Evolutionary conservation across 2,113 vertebrate genomes (phyloP).

Genomic region (Pteronura brasiliensis): DNA sequence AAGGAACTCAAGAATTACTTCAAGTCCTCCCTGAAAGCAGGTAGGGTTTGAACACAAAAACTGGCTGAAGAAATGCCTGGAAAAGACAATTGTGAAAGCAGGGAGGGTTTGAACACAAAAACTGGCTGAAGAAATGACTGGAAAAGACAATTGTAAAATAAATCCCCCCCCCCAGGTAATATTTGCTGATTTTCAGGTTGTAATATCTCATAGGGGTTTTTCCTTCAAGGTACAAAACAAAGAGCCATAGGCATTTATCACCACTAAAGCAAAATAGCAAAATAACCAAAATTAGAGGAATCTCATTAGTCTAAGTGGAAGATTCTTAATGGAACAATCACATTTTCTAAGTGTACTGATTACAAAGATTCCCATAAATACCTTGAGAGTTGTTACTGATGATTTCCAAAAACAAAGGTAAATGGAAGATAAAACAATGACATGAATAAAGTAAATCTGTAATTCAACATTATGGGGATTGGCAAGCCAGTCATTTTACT

Average conservation of each 20-base stretch:
- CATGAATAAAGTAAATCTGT: neutral
- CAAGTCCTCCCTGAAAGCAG: neutral
- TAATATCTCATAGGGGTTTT: neutral
- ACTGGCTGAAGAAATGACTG: neutral
- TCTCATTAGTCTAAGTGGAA: neutral
- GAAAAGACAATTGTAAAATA: neutral
- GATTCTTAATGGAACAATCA: neutral
- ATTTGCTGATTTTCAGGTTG: neutral
- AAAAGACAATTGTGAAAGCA: neutral
- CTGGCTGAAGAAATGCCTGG: neutral
- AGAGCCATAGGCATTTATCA: neutral
- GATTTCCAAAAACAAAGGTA: neutral
- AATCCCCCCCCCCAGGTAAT: neutral
- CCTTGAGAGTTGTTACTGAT: neutral
- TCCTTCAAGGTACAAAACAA: conserved; percentile 14
- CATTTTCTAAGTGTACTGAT: neutral
- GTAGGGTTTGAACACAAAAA: neutral
- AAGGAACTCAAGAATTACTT: neutral
- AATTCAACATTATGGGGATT: neutral
- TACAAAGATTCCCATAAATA: neutral
- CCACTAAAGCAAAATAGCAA: neutral
- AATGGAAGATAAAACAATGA: neutral
- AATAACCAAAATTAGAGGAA: neutral
- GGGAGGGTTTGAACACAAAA: neutral
- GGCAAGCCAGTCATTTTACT: neutral